Percentiles rank a stretch among this genome's conserved stretches.
These are phyloP conservation scores for Drosophila aff. DNA, from an alignment of 1,140 invertebrate species.

Conservation along the genomic window DNA sequence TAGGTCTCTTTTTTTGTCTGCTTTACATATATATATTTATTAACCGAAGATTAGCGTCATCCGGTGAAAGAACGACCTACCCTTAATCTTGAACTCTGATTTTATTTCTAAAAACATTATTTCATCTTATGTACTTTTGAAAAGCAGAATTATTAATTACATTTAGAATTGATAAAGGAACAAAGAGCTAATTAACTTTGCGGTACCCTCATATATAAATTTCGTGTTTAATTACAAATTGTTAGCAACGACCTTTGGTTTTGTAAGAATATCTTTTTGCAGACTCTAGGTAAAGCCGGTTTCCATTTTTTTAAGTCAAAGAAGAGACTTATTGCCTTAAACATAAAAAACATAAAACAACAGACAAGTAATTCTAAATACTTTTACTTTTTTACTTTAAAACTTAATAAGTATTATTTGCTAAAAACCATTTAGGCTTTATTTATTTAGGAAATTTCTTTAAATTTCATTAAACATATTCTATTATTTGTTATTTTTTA, in stretches of 20 bases:
- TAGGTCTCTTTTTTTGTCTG: not conserved
- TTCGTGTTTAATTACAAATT: not conserved
- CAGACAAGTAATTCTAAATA: not conserved
- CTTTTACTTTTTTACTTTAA: not conserved
- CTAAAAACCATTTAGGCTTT: not conserved
- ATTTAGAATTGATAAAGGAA: not conserved
- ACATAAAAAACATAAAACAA: no score
- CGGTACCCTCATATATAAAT: not conserved
- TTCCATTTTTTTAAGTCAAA: not conserved
- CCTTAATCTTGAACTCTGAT: conserved; percentile 1
- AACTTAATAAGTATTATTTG: no score
- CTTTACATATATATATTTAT: not conserved
- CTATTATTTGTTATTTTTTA: not conserved
- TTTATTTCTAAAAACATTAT: conserved; percentile 1
- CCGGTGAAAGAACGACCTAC: not conserved
- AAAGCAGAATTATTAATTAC: not conserved
- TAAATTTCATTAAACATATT: not conserved
- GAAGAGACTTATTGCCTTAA: not conserved
- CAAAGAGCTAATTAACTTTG: not conserved
- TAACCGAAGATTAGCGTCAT: not conserved
- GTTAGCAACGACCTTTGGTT: not conserved
- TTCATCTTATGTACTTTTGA: not conserved
- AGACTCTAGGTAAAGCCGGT: not conserved
- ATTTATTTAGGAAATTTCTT: not conserved
- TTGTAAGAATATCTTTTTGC: not conserved